Conservation (phyloP, 2,113 vertebrate species). For the Psittacus erithacus region DNA sequence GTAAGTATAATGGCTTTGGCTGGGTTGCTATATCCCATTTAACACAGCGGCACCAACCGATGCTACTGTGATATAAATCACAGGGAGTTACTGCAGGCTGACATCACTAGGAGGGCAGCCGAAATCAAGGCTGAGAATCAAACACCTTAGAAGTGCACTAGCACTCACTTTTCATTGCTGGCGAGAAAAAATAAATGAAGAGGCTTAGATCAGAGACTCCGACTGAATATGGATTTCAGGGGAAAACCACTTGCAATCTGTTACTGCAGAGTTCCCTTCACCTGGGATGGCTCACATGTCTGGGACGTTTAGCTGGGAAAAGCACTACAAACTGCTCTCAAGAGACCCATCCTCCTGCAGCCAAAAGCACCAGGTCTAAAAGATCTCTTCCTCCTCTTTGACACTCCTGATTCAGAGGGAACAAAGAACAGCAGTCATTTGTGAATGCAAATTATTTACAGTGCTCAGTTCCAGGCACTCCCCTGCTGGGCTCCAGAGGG, state of each 20-base stretch:
- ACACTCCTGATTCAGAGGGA: background rate
- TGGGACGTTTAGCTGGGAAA: background rate
- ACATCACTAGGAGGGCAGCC: background rate
- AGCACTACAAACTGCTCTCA: background rate
- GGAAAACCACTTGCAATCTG: background rate
- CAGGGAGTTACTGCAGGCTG: background rate
- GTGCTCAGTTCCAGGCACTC: background rate
- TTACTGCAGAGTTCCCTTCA: background rate
- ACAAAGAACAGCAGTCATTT: background rate
- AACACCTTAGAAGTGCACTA: background rate
- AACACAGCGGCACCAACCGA: background rate
- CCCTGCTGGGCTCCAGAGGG: background rate
- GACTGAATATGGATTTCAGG: background rate
- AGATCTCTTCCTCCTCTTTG: background rate
- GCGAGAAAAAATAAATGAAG: background rate
- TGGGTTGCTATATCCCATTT: background rate
- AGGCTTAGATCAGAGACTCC: background rate
- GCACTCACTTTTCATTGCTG: background rate
- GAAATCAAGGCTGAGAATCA: background rate
- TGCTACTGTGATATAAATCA: background rate
- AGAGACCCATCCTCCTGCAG: background rate
- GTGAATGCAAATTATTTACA: constrained; percentile 39
- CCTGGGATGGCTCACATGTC: background rate
- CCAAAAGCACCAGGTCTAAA: background rate
- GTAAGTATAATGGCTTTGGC: background rate